Evolutionary conservation across 2,113 vertebrate genomes (phyloP).

Genomic region (Clarias macrocephalus): DNA sequence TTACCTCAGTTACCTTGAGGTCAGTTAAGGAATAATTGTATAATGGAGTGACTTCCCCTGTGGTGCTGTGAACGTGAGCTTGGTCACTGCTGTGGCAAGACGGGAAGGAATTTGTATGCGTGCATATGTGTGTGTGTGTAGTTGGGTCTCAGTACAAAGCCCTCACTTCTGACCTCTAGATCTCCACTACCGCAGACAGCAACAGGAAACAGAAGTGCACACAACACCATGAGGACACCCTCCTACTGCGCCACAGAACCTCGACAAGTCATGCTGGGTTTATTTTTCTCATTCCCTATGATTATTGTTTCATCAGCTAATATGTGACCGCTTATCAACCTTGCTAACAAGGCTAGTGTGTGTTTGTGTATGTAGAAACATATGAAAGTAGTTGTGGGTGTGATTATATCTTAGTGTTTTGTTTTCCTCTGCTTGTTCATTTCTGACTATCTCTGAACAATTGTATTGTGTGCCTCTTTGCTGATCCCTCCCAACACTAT

Average conservation of each 20-base stretch:
- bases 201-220: slow-evolving; percentile 65
- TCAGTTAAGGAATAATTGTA: slow-evolving; percentile 36
- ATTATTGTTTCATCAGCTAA: slow-evolving; percentile 22
- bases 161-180: slow-evolving; percentile 58
- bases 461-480: slow-evolving; percentile 40
- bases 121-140: slow-evolving; percentile 28
- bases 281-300: slow-evolving; percentile 25
- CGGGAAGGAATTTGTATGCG: slow-evolving; percentile 37
- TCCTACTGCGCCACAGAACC: slow-evolving; percentile 31
- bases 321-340: not conserved
- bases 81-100: slow-evolving; percentile 48
- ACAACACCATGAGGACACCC: slow-evolving; percentile 37
- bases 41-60: slow-evolving; percentile 34
- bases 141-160: slow-evolving; percentile 60
- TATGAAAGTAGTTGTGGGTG: not conserved
- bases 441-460: slow-evolving; percentile 58
- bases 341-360: not conserved
- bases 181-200: slow-evolving; percentile 52
- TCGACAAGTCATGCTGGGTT: slow-evolving; percentile 11
- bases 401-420: slow-evolving; percentile 48
- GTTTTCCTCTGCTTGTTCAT: slow-evolving; percentile 40
- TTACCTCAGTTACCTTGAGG: not conserved
- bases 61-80: slow-evolving; percentile 53
- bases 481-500: slow-evolving; percentile 55
- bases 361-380: not conserved